Base-by-base conservation (phyloP, 2,113 vertebrate genomes). In the Dunckerocampus dactyliophorus region DNA sequence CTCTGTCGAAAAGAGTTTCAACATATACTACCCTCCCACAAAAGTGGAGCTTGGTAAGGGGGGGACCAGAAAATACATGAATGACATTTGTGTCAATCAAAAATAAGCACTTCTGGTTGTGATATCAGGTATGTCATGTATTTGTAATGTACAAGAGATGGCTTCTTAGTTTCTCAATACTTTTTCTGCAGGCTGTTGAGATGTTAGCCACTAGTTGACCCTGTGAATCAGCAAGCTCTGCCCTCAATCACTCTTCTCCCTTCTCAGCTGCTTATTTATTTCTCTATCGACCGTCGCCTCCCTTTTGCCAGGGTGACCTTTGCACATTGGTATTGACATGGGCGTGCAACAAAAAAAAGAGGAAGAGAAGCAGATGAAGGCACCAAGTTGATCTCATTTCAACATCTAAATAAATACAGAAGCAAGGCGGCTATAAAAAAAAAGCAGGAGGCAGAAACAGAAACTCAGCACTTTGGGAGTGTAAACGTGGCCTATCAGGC, bases 251-350 rank as follows among this genome's bases (percentile, higher is more conserved):
- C 75, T 76, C 79, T 63, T 70, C 67, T 76, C 61, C 47, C 66
- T 57, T 76, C 77, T 76, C 66, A 72, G 75, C 76, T 69, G 81
- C 82, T 79, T 85, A 85, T 89, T 80, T 89, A 75, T 86, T 79
- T 88, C 82, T 85, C 55, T 65, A 90, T 87, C 73, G 76, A 90
- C 75, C 65, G 59, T 71, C 56, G 69, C 67, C 77, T 82, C 80
- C 81, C 80, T 80, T 72, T 82, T 85, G 85, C 80, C 68, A 76
- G 67, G 78, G 79, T 88, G 84, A 86, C 88, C 88, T 89, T 90
- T 90, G 75, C 69, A 76, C 80, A 63, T 65, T 65, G 78, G 67
- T 86, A 85, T 87, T 84, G 84, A 86, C 85, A 85, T 54, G 68
- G 51, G 69, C 47, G 60, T 68, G 69, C 65, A 78, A 70, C 67